phyloP scores from a whole-genome alignment of 2,888 invertebrate genomes.

The Phyto melanocephala region DNA sequence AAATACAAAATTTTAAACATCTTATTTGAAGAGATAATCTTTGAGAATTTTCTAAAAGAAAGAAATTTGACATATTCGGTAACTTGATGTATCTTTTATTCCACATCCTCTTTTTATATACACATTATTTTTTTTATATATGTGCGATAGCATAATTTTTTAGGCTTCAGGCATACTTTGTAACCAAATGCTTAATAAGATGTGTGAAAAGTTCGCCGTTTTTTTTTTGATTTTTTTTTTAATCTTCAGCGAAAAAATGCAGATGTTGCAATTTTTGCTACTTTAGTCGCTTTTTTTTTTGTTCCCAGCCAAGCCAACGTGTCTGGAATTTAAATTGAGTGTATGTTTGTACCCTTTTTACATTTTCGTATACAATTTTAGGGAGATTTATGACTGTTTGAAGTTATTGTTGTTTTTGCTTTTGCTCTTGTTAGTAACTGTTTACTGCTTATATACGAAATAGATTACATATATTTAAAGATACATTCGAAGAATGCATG shows the following conservation, averaged over 20 bases:
- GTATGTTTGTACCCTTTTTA: background rate
- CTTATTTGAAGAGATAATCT: no score
- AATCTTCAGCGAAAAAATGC: conserved; percentile 58
- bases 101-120: background rate
- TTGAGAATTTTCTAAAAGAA: no score
- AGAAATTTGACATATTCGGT: no score
- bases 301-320: conserved; percentile 24
- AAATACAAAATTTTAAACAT: no score
- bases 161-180: conserved; percentile 32
- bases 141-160: background rate
- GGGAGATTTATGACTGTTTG: conserved; percentile 61
- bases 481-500: background rate
- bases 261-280: conserved; percentile 58
- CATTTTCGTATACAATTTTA: conserved; percentile 29
- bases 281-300: background rate
- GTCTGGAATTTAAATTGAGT: conserved; percentile 33
- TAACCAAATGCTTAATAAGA: conserved; percentile 13
- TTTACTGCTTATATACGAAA: conserved; percentile 30
- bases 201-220: conserved; percentile 32
- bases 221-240: conserved; percentile 12
- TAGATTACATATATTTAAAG: background rate
- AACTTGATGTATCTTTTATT: no score
- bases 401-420: conserved; percentile 32
- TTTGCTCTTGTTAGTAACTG: conserved; percentile 38
- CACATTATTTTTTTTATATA: no score